Conservation (phyloP, 2,113 vertebrate genomes). For the Platichthys flesus region DNA sequence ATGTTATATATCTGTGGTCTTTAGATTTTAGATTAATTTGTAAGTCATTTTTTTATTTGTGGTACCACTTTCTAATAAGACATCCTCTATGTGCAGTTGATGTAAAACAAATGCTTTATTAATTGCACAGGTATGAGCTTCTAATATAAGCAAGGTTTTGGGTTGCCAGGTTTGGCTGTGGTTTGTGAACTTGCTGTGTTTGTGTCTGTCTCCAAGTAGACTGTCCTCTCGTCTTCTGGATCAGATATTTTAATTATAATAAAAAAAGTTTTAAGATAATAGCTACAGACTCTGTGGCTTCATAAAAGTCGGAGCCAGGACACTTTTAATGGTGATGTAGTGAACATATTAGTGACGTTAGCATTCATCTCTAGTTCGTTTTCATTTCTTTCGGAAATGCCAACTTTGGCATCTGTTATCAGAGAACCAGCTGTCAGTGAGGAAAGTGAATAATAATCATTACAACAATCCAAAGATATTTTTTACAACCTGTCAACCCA, state of each 20-base stretch:
- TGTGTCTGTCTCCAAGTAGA: no score
- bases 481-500: neutral
- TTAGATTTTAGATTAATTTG: conserved; percentile 25
- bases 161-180: neutral
- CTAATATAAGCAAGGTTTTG: neutral
- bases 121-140: neutral
- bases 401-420: no score
- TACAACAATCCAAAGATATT: neutral
- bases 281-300: no score
- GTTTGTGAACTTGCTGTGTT: neutral
- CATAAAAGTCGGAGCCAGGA: no score
- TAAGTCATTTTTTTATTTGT: neutral
- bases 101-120: neutral
- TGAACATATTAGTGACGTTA: no score
- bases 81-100: neutral
- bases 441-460: neutral
- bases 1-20: conserved; percentile 14
- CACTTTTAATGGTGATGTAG: no score
- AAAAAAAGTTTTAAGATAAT: no score
- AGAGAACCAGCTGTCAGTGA: no score
- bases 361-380: no score
- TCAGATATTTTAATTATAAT: no score
- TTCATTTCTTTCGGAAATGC: no score
- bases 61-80: neutral
- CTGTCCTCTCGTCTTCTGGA: no score